Conservation (phyloP, 2,797 vertebrate genomes). For the Rhinichthys osculus region DNA sequence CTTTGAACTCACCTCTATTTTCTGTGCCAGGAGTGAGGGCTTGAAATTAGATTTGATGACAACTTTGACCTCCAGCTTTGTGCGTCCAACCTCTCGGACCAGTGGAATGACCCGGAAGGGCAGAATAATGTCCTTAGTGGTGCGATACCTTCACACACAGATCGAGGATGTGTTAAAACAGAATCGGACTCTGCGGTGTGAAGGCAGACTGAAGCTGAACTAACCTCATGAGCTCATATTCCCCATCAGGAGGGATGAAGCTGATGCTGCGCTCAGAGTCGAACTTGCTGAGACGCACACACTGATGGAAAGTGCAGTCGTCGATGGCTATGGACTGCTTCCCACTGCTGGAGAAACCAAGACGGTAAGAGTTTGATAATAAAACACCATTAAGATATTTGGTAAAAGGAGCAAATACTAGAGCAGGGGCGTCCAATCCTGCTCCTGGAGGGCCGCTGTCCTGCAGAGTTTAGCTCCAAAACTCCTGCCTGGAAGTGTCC, state of each 20-base stretch:
- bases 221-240: conserved; percentile 99
- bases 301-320: conserved; percentile 86
- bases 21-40: conserved; percentile 96
- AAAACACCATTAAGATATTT: not conserved
- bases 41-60: conserved; percentile 99
- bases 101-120: conserved; percentile 98
- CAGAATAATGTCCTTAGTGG: conserved; percentile 99
- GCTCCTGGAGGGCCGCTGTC: not conserved
- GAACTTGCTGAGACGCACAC: conserved; percentile 94
- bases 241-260: conserved; percentile 98
- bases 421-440: not conserved
- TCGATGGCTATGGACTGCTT: conserved; percentile 93
- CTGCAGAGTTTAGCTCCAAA: not conserved
- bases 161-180: not conserved
- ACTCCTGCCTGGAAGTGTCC: not conserved
- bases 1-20: conserved; percentile 89
- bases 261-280: conserved; percentile 99
- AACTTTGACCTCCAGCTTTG: conserved; percentile 97
- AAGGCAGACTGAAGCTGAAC: not conserved
- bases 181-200: not conserved
- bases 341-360: conserved; percentile 77
- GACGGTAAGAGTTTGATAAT: not conserved
- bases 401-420: not conserved
- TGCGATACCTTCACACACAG: conserved; percentile 87
- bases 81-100: conserved; percentile 96